phyloP scores from a whole-genome alignment of 2,888 invertebrate genomes.

The Tipula confusa region DNA sequence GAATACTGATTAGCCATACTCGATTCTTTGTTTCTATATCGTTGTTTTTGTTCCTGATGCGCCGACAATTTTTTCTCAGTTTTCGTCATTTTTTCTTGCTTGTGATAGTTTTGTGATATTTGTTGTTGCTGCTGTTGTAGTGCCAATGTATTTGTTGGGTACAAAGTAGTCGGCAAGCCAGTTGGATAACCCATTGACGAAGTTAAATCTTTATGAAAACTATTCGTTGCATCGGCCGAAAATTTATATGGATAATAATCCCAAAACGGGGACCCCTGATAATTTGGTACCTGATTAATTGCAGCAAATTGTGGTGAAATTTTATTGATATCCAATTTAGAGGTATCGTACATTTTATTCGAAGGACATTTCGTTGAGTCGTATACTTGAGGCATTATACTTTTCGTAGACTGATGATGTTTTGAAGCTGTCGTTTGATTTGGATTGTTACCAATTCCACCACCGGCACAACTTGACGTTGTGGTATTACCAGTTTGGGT shows the following conservation, averaged over 20 bases:
- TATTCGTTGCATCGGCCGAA: slow-evolving; percentile 58
- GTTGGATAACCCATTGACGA: slow-evolving; percentile 48
- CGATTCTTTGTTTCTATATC: neutral
- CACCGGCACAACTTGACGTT: neutral
- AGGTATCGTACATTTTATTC: slow-evolving; percentile 37
- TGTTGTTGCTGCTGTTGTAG: slow-evolving; percentile 45
- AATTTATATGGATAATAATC: slow-evolving; percentile 61
- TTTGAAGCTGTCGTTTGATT: slow-evolving; percentile 34
- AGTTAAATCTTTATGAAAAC: slow-evolving; percentile 53
- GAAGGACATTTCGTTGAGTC: slow-evolving; percentile 39
- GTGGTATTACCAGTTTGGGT: slow-evolving; percentile 3
- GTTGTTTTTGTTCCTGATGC: neutral
- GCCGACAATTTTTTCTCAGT: neutral
- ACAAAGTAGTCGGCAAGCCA: slow-evolving; percentile 46
- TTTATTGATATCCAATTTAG: slow-evolving; percentile 52
- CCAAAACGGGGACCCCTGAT: slow-evolving; percentile 62
- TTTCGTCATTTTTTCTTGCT: slow-evolving; percentile 32
- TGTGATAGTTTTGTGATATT: slow-evolving; percentile 37
- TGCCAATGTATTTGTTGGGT: slow-evolving; percentile 44
- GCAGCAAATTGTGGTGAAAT: slow-evolving; percentile 57
- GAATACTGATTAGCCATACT: neutral
- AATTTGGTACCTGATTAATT: slow-evolving; percentile 64
- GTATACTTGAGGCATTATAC: neutral
- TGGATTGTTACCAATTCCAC: neutral
- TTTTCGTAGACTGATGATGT: slow-evolving; percentile 3